These are phyloP conservation scores for Tor tambroides DNA, from an alignment of 2,113 vertebrate species.

Conservation along the genomic window DNA sequence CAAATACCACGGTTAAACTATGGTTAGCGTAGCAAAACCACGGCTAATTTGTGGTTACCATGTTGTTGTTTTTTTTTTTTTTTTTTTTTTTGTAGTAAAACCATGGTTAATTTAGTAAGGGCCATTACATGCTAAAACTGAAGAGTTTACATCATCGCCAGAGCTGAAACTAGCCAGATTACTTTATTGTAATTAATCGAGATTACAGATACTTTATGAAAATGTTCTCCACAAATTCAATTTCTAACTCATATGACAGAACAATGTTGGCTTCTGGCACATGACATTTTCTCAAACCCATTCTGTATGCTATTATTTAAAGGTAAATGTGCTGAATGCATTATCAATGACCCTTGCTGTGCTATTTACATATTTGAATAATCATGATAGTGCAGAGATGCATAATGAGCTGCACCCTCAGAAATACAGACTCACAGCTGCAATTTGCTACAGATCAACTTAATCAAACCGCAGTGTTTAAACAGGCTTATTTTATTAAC, in stretches of 20 bases:
- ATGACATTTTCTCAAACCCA: background rate
- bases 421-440: background rate
- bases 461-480: background rate
- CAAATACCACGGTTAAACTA: no score
- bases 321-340: background rate
- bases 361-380: background rate
- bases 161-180: background rate
- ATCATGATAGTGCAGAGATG: background rate
- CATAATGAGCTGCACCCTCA: slow-evolving; percentile 10
- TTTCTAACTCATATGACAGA: background rate
- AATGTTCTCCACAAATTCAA: background rate
- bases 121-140: background rate
- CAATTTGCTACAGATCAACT: background rate
- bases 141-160: background rate
- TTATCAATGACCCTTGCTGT: background rate
- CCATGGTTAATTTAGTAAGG: no score
- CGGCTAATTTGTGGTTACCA: no score
- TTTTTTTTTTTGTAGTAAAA: no score
- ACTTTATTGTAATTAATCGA: background rate
- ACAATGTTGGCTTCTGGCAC: background rate
- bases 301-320: background rate
- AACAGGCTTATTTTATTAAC: background rate
- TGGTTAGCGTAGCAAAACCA: no score
- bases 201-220: background rate
- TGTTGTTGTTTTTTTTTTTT: no score